A percentile compares a stretch with the other conserved stretches of the same genome.
phyloP scores from a whole-genome alignment of 2,113 vertebrate species.

The Macaca nemestrina region DNA sequence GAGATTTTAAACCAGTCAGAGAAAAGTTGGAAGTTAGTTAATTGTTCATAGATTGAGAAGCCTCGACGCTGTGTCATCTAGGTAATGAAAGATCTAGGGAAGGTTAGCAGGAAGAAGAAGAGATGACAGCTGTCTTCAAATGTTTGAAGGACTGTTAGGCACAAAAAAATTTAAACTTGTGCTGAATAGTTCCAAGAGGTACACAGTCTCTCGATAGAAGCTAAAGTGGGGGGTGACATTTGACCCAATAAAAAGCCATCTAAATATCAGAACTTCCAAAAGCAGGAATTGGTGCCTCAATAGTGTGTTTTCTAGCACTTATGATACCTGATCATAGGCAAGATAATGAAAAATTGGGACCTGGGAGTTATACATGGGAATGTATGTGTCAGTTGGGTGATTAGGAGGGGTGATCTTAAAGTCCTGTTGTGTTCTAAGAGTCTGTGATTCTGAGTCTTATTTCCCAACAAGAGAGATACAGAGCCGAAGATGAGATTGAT shows the following conservation, averaged over 20 bases:
- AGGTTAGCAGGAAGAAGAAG: not conserved
- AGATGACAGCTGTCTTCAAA: not conserved
- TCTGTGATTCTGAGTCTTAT: not conserved
- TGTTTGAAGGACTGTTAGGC: not conserved
- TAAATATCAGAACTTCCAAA: not conserved
- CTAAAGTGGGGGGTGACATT: not conserved
- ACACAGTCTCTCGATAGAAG: not conserved
- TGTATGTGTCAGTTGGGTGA: constrained; percentile 20
- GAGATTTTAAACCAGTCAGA: not conserved
- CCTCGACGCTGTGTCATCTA: not conserved
- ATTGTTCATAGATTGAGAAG: not conserved
- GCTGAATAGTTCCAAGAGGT: not conserved
- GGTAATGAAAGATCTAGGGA: not conserved
- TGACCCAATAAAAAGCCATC: not conserved
- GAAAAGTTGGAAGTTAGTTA: not conserved
- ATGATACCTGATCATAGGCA: not conserved
- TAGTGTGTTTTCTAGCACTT: not conserved
- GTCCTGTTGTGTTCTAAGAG: not conserved
- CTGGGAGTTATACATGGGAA: not conserved
- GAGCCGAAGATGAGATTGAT: not conserved
- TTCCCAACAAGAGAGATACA: not conserved
- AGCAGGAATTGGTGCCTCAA: not conserved
- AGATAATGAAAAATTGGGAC: not conserved
- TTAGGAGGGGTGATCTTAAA: constrained; percentile 15
- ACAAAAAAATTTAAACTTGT: constrained; percentile 1